A percentile compares a stretch with the other conserved stretches of the same genome.
These are phyloP conservation scores for Psettodes erumei DNA, from an alignment of 2,113 vertebrate genomes.

Conservation along the genomic window DNA sequence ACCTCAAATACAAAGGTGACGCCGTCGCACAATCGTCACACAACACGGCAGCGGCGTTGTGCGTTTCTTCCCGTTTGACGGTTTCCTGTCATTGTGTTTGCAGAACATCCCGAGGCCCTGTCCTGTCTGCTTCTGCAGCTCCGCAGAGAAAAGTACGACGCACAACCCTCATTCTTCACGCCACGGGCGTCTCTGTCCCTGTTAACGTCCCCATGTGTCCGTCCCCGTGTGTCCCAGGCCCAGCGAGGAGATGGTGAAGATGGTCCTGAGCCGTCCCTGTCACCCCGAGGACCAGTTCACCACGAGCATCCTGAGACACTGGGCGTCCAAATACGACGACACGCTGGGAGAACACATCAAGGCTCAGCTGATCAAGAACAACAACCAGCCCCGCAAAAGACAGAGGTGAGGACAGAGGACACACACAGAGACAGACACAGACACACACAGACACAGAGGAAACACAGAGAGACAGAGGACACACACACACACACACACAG, in stretches of 20 bases:
- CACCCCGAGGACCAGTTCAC: slow-evolving; percentile 96
- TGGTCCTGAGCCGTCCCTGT: slow-evolving; percentile 95
- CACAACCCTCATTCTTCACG: background rate
- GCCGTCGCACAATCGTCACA: no score
- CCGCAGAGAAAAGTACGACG: slow-evolving; percentile 91
- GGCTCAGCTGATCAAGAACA: slow-evolving; percentile 97
- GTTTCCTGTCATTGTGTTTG: background rate
- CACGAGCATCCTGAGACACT: slow-evolving; percentile 95
- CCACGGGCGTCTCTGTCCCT: rapidly evolving
- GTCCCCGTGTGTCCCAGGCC: slow-evolving; percentile 80
- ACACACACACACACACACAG: slow-evolving; percentile 50
- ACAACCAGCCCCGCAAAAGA: slow-evolving; percentile 94
- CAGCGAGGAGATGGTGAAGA: slow-evolving; percentile 98
- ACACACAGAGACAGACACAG: no score
- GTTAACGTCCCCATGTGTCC: background rate
- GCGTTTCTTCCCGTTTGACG: background rate
- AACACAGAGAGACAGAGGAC: background rate
- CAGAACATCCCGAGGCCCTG: slow-evolving; percentile 95
- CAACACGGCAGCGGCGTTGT: no score
- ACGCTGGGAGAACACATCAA: slow-evolving; percentile 94
- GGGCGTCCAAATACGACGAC: slow-evolving; percentile 93
- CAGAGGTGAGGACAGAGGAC: slow-evolving; percentile 84
- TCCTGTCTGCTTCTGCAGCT: slow-evolving; percentile 95
- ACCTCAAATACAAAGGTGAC: slow-evolving; percentile 96
- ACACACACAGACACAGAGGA: background rate